Evolutionary conservation across 2,888 invertebrate genomes (phyloP).

Genomic region (Rotaria magnacalcarata): DNA sequence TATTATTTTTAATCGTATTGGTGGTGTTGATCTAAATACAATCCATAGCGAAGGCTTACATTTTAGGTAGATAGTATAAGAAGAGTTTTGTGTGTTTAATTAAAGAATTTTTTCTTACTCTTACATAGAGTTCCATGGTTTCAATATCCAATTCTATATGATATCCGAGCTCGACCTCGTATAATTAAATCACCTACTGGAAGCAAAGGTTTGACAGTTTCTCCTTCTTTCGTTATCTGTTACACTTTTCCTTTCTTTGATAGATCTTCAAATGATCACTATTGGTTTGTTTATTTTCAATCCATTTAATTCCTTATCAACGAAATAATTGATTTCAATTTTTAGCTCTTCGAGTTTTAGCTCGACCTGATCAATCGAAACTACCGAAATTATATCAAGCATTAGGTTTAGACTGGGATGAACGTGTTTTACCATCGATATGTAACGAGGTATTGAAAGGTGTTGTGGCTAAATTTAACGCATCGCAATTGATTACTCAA

Average conservation of each 20-base stretch:
- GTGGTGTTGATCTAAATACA: conserved; percentile 78
- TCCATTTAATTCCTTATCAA: not conserved
- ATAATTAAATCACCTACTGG: conserved; percentile 95
- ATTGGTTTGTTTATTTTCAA: conserved; percentile 64
- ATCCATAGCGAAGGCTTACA: conserved; percentile 94
- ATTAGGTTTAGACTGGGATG: conserved; percentile 91
- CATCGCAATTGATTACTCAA: conserved; percentile 95
- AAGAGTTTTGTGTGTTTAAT: not conserved
- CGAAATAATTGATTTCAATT: no score
- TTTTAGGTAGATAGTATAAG: conserved; percentile 64
- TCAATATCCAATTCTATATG: conserved; percentile 97
- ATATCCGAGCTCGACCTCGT: conserved; percentile 92
- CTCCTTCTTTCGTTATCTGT: not conserved
- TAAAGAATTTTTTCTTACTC: not conserved
- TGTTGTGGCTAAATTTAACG: conserved; percentile 98
- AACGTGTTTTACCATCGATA: conserved; percentile 92
- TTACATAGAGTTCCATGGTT: conserved; percentile 83
- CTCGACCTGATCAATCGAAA: conserved; percentile 78
- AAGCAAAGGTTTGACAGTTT: conserved; percentile 67
- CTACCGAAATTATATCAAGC: conserved; percentile 82
- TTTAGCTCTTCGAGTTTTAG: conserved; percentile 77
- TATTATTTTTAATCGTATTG: conserved; percentile 92
- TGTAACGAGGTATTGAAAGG: conserved; percentile 97
- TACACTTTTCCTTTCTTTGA: not conserved
- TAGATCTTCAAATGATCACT: conserved; percentile 97